phyloP scores from a whole-genome alignment of 2,113 vertebrate species.

The Daphoenositta chrysoptera region DNA sequence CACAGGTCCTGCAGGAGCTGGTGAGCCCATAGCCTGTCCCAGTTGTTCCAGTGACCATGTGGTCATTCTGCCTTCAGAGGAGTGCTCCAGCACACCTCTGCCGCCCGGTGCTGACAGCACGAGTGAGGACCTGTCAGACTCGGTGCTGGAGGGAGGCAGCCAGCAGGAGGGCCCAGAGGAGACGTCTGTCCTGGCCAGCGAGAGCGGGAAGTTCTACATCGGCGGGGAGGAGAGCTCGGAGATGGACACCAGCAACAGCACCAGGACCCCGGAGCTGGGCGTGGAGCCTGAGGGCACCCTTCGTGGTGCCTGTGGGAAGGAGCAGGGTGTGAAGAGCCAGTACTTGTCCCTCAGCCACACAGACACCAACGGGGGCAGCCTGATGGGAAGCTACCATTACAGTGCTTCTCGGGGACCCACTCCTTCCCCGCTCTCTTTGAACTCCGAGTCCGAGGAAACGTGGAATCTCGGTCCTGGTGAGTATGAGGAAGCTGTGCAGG shows the following conservation, averaged over 20 bases:
- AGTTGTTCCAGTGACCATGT: conserved; percentile 88
- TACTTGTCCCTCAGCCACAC: conserved; percentile 20
- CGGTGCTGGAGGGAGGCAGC: conserved; percentile 30
- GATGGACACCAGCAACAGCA: conserved; percentile 26
- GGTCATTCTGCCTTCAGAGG: conserved; percentile 76
- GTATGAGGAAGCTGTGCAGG: not conserved
- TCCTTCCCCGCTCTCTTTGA: conserved; percentile 22
- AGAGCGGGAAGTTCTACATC: conserved; percentile 50
- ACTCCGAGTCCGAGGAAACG: not conserved
- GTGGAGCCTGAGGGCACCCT: not conserved
- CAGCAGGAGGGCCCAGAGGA: conserved; percentile 20
- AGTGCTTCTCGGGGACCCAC: not conserved
- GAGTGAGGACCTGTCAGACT: conserved; percentile 30
- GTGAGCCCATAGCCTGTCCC: conserved; percentile 73
- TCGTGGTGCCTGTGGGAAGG: not conserved
- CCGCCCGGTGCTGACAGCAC: not conserved
- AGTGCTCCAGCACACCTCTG: conserved; percentile 70
- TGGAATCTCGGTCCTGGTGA: conserved; percentile 69
- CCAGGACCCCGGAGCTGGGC: conserved; percentile 1
- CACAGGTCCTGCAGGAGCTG: not conserved
- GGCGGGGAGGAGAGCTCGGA: conserved; percentile 36
- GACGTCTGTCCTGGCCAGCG: not conserved
- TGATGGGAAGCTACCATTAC: conserved; percentile 55
- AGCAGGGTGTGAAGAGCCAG: not conserved
- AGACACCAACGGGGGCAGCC: not conserved